Evolutionary conservation across 1,140 invertebrate genomes (phyloP).

Genomic region (Globodera rostochiensis): DNA sequence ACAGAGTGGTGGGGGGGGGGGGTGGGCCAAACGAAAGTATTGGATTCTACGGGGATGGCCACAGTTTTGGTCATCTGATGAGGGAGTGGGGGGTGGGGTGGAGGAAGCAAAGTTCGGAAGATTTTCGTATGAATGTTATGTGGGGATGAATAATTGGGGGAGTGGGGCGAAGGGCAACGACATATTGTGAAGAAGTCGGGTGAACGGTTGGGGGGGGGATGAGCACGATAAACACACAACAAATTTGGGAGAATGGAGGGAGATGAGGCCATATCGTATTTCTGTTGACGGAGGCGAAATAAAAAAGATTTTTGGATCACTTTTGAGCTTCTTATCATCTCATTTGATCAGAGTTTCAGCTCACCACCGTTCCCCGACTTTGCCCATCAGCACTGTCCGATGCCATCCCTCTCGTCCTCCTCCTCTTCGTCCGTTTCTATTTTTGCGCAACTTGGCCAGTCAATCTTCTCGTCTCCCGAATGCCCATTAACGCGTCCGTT

Average conservation of each 20-base stretch:
- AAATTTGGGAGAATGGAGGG: not conserved
- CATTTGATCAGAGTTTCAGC: not conserved
- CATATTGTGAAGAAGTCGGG: not conserved
- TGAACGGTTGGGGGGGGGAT: not conserved
- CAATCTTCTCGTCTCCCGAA: slow-evolving; percentile 1
- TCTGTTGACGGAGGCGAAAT: not conserved
- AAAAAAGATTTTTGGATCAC: not conserved
- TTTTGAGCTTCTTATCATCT: not conserved
- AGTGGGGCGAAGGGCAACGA: not conserved
- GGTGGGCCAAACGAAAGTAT: not conserved
- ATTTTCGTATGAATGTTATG: not conserved
- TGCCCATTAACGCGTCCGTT: not conserved
- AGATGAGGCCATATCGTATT: not conserved
- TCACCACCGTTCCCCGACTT: not conserved
- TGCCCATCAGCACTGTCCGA: not conserved
- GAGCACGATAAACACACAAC: not conserved
- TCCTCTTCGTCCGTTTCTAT: not conserved
- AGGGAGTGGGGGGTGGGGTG: not conserved
- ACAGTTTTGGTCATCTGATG: too few relatives aligned
- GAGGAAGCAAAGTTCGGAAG: not conserved
- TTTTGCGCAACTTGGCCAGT: not conserved
- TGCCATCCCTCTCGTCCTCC: not conserved
- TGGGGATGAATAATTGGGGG: not conserved
- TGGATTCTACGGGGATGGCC: not conserved
- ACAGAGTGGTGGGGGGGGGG: not conserved